Base-by-base conservation (phyloP, 1,140 invertebrate species). In the Drosophila grimshawi region DNA sequence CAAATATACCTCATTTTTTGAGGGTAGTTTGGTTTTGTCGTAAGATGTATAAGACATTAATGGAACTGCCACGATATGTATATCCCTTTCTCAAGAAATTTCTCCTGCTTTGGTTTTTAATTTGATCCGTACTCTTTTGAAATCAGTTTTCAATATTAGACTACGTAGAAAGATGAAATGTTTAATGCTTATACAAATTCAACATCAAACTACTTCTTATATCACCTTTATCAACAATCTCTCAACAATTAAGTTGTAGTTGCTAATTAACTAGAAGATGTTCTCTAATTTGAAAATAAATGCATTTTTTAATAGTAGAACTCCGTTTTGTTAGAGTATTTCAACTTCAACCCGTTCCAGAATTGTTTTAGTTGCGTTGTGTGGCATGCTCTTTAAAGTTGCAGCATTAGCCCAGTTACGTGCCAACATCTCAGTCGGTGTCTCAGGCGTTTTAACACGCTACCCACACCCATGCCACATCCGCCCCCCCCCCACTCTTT, bases 361-460 rank as follows among this genome's bases (percentile, higher is more conserved):
- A 19, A 39, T 10, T 64, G 46, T 66, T 52, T 57, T 43, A 76
- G 10, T 27, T 70, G 35, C 32, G 11, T n/a, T 59, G 29, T 35
- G 48, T 37, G 32, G 57, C 37, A 37, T 69, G 73, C 80, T 76
- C 70, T 89, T 88, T 88, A 89, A 89, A 89, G 85, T 78, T 88
- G 85, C 85, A 89, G 86, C 86, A 85, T 85, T 89, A 88, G 46
- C 73, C 69, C 78, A 62, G 62, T 78, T 80, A 89, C 86, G 85
- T 88, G 85, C 78, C 77, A 72, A 74, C 51, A 51, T 62, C 62
- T 57, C 41, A 5, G 46, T 19, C 46, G 43, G 56, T 52, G 45
- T 56, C 41, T 32, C 27, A 35, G 10, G n/a, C 39, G 27, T 10
- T 43, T n/a, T 43, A 10, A n/a, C 39, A 43, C 39, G 35, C 2